These are phyloP conservation scores for Melinaea marsaeus DNA, from an alignment of 2,888 invertebrate species.

Conservation along the genomic window DNA sequence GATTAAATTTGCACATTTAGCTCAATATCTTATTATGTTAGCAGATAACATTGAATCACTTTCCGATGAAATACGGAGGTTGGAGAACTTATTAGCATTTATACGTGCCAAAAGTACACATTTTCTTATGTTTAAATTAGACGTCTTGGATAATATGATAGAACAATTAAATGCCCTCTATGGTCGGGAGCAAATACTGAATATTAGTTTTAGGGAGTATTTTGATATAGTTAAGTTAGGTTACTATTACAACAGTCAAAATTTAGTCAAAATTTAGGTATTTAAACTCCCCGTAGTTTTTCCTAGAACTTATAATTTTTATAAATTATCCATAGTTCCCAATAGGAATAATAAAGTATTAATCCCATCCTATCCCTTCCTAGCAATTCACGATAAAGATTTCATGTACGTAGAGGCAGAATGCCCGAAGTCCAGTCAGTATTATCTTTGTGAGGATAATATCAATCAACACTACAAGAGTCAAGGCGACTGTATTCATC, in stretches of 20 bases:
- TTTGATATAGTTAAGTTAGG: not conserved
- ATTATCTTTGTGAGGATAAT: conserved; percentile 26
- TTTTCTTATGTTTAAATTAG: not conserved
- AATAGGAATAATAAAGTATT: conserved; percentile 26
- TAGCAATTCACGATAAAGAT: conserved; percentile 28
- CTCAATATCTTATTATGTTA: not conserved
- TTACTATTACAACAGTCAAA: not conserved
- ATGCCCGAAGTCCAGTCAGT: conserved; percentile 32
- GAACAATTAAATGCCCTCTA: no score
- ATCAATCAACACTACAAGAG: no score
- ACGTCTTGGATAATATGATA: no score
- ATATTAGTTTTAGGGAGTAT: conserved; percentile 4
- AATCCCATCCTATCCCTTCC: conserved; percentile 29
- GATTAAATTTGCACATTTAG: conserved; percentile 13
- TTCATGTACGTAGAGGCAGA: conserved; percentile 35
- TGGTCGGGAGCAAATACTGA: no score
- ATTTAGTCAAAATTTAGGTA: not conserved
- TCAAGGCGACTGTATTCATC: no score
- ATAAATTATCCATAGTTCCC: conserved; percentile 6
- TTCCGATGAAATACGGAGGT: not conserved
- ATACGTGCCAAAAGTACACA: not conserved
- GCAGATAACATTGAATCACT: not conserved
- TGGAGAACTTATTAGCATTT: not conserved
- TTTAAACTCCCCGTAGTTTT: not conserved
- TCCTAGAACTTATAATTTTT: not conserved